These are phyloP conservation scores for Lepidothrix coronata DNA, from an alignment of 2,113 vertebrate genomes.

Conservation along the genomic window DNA sequence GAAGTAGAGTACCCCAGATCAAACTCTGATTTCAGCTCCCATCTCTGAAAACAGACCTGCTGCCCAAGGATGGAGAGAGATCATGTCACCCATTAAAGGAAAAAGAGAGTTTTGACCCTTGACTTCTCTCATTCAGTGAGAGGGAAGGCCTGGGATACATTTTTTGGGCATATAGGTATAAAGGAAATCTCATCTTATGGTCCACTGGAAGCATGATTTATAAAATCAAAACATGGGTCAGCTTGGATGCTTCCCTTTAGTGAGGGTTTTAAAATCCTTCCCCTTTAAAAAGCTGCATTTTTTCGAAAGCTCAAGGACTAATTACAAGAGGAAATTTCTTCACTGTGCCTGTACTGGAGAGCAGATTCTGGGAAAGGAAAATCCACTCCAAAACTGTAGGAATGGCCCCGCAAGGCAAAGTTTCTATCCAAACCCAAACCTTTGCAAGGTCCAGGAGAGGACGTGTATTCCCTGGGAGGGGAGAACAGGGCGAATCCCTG, in stretches of 20 bases:
- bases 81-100: neutral
- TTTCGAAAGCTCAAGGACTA: neutral
- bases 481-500: neutral
- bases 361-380: constrained; percentile 4
- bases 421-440: neutral
- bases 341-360: neutral
- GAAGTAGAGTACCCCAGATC: neutral
- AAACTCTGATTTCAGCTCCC: neutral
- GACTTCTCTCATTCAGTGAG: neutral
- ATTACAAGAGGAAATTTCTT: neutral
- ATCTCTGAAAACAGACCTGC: neutral
- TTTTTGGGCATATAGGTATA: neutral
- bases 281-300: neutral
- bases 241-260: neutral
- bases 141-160: neutral
- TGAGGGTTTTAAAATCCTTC: neutral
- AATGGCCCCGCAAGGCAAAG: neutral
- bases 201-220: neutral
- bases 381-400: neutral
- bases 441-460: neutral
- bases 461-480: neutral
- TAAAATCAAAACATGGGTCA: neutral
- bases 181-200: rapidly evolving
- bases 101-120: neutral
- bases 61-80: neutral